Base-by-base conservation (phyloP, 53 echinoderm and acorn worm species). In the Crossaster papposus region DNA sequence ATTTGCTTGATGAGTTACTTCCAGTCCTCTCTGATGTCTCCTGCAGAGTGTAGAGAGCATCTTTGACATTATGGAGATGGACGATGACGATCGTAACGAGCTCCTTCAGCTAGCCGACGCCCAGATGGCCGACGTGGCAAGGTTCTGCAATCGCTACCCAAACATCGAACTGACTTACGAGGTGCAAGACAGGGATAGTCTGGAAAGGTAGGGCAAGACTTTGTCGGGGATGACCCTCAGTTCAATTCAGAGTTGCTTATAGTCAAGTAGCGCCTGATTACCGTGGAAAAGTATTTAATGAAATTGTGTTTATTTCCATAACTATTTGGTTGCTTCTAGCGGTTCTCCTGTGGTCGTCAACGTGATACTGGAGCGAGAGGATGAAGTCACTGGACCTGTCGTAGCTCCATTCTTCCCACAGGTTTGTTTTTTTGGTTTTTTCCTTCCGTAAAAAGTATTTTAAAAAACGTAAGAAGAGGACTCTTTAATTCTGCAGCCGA, bases 1-100 rank as follows among this genome's bases (percentile, higher is more conserved):
- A 1, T 23, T 26, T 68, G 68, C 3, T 22, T 64, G 53, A 7
- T 10, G 7, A 10, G 7, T 52, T 52, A 7, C 7, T 52, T 52
- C 13, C 13, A 13, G 8, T 52, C 8, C 13, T 52, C 53, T 10
- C 13, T 52, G 11, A 20, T 68, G 68, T 20, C 28, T 68, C 3
- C 28, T 68, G 23, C 79, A 95, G 94, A 91, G 91, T 32, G 92
- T 99, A 65, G 99, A 99, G 91, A 99, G 99, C 81, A 93, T 99
- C 85, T 96, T 99, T 90, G 99, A 99, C 88, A 95, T 99, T 70
- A 99, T 99, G 99, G 99, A 99, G 88, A 99, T 99, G 99, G 99
- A 96, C 62, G 96, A 99, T 63, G 94, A 96, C 15, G 99, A 99
- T 64, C 89, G 99, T 31, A 96, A 92, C 34, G 92, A 92, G 0